These are phyloP conservation scores for Aptenodytes patagonicus DNA, from an alignment of 2,113 vertebrate genomes.

Conservation along the genomic window DNA sequence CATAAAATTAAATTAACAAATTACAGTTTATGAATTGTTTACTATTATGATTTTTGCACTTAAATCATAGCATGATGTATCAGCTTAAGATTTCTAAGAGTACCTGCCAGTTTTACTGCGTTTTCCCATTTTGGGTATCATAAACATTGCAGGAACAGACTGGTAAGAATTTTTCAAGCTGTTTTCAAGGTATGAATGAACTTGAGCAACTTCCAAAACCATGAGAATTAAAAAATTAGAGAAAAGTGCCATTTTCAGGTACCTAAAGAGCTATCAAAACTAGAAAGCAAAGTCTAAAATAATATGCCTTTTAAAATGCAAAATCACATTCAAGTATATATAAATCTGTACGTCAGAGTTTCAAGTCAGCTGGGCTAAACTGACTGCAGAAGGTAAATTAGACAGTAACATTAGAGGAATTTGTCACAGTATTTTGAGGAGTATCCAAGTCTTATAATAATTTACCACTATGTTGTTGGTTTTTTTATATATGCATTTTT, in stretches of 20 bases:
- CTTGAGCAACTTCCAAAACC: background rate
- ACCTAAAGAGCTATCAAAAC: background rate
- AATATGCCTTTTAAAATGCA: background rate
- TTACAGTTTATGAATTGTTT: background rate
- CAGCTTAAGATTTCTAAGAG: background rate
- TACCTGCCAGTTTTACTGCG: background rate
- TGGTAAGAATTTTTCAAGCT: background rate
- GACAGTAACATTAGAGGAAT: background rate
- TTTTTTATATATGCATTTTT: background rate
- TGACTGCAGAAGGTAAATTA: background rate
- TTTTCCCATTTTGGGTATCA: background rate
- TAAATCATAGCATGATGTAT: background rate
- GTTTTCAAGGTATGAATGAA: background rate
- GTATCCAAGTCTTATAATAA: background rate
- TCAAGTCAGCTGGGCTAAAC: background rate
- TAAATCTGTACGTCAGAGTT: background rate
- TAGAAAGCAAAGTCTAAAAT: background rate
- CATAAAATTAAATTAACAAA: background rate
- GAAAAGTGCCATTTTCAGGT: background rate
- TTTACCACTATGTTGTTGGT: accelerated
- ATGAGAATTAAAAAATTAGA: background rate
- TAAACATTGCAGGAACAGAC: background rate
- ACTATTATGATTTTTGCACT: background rate
- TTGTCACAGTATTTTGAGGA: background rate
- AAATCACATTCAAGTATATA: background rate